Percentiles rank a stretch among this genome's conserved stretches.
phyloP scores from a whole-genome alignment of 2,888 invertebrate genomes.

The Metellina segmentata region DNA sequence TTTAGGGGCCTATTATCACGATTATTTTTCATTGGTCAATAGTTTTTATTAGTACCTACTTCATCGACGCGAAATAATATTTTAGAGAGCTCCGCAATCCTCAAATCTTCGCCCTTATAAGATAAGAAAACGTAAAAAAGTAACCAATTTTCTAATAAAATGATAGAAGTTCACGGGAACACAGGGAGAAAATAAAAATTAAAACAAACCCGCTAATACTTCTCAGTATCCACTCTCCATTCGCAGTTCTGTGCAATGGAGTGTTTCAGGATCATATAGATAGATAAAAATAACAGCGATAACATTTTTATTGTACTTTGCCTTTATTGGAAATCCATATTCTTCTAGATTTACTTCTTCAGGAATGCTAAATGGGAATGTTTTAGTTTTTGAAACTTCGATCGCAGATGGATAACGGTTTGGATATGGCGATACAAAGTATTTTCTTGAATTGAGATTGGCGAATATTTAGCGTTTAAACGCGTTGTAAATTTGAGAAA shows the following conservation, averaged over 20 bases:
- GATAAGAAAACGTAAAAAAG: constrained; percentile 4
- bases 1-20: not conserved
- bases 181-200: not conserved
- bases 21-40: not conserved
- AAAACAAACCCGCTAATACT: not conserved
- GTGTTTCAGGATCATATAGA: not conserved
- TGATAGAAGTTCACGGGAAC: not conserved
- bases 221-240: constrained; percentile 13
- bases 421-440: no score
- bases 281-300: not conserved
- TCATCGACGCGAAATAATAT: not conserved
- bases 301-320: constrained; percentile 15
- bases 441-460: no score
- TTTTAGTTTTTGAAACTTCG: not conserved
- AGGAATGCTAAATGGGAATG: not conserved
- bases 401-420: not conserved
- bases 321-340: constrained; percentile 13
- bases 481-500: no score
- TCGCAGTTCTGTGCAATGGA: not conserved
- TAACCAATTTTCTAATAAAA: constrained; percentile 5
- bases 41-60: not conserved
- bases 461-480: no score
- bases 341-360: not conserved
- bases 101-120: constrained; percentile 1
- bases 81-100: not conserved